A percentile compares a stretch with the other conserved stretches of the same genome.
Conservation (phyloP, 2,113 vertebrate genomes). For the Archilochus colubris region DNA sequence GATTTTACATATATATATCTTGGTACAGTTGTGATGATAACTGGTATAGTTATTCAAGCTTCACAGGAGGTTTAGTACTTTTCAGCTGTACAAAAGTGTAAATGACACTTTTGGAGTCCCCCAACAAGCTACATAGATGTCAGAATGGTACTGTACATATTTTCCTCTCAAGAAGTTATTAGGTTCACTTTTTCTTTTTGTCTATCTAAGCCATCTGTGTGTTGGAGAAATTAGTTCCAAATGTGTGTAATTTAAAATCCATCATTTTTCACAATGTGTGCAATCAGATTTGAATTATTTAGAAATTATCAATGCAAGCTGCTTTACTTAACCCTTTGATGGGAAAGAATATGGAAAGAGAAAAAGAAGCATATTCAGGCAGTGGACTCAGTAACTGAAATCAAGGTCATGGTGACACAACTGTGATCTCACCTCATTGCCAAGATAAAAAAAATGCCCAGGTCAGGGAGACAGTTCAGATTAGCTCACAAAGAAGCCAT, state of each 20-base stretch:
- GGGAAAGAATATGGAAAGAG: not conserved
- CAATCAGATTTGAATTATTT: conserved; percentile 36
- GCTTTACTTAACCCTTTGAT: not conserved
- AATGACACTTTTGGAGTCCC: not conserved
- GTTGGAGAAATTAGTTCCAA: conserved; percentile 37
- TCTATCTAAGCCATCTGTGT: conserved; percentile 27
- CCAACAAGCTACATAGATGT: not conserved
- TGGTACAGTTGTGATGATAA: not conserved
- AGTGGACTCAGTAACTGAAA: not conserved
- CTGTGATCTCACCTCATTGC: not conserved
- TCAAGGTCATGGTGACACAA: not conserved
- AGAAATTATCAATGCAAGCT: conserved; percentile 1
- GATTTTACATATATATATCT: not conserved
- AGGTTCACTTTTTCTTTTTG: conserved; percentile 20
- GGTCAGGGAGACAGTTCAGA: not conserved
- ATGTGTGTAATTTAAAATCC: conserved; percentile 9
- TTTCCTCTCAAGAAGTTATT: conserved; percentile 16
- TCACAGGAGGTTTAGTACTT: not conserved
- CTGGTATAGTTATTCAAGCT: not conserved
- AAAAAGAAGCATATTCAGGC: not conserved
- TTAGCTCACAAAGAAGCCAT: not conserved
- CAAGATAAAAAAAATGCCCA: not conserved
- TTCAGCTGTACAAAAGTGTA: not conserved
- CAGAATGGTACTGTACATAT: not conserved
- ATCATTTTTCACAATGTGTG: conserved; percentile 23